These are phyloP conservation scores for Eupeodes latifasciatus DNA, from an alignment of 2,888 invertebrate genomes.

Conservation along the genomic window DNA sequence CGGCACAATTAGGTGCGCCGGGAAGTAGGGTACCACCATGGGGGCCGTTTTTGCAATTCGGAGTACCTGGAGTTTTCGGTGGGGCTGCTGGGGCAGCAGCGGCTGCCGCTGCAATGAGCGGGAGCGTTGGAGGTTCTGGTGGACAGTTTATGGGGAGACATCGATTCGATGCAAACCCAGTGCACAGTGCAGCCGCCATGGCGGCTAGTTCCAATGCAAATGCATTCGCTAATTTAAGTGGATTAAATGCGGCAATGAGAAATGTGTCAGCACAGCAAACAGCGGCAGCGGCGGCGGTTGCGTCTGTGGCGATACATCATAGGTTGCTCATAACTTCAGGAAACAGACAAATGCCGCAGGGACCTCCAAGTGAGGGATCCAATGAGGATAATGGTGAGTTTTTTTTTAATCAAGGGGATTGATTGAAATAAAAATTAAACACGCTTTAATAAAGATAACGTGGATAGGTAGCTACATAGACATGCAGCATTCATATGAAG, in stretches of 20 bases:
- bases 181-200: conserved; percentile 81
- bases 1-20: conserved; percentile 82
- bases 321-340: conserved; percentile 81
- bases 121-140: conserved; percentile 54
- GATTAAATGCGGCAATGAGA: conserved; percentile 82
- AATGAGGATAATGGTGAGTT: conserved; percentile 80
- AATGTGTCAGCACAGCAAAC: conserved; percentile 83
- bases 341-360: conserved; percentile 82
- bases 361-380: conserved; percentile 83
- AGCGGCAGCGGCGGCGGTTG: conserved; percentile 82
- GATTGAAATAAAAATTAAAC: no score
- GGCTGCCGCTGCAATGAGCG: conserved; percentile 62
- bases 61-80: conserved; percentile 82
- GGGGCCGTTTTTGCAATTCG: conserved; percentile 82
- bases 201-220: conserved; percentile 82
- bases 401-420: not conserved
- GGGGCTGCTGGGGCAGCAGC: conserved; percentile 79
- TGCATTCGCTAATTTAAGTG: conserved; percentile 82
- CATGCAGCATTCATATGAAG: no score
- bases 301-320: conserved; percentile 83
- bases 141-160: conserved; percentile 81
- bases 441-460: no score
- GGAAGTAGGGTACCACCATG: conserved; percentile 83
- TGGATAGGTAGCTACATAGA: no score
- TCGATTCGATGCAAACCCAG: conserved; percentile 80